Evolutionary conservation across 2,797 vertebrate species (phyloP), one percentile per base, ranked within the genome.

Genomic region (Acestrorhynchus altus): DNA sequence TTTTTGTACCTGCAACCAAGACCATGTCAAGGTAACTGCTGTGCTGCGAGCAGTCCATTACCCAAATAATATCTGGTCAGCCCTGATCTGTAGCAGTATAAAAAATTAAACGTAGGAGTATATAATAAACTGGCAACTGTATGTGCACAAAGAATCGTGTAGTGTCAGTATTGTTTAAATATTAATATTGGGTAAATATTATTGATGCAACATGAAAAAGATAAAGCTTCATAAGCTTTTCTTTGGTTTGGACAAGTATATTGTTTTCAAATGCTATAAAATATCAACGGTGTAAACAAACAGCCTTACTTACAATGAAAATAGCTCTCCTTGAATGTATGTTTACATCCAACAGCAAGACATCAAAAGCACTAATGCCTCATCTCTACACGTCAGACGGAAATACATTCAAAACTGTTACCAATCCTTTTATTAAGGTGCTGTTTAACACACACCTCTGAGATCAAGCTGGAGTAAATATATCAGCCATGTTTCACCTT

Each of bases 361-460:
- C 28, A 18, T 61, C 31, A 35, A 61, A 61, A 56, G 0, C 31
- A 61, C 59, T n/a, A 39, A 61, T 28, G 28, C 57, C 26, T 28
- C 56, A 28, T 28, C 26, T 13, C 24, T 59, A 26, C 56, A 31
- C 15, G 24, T 2, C 12, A 28, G 42, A 10, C 28, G 10, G 22
- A 31, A 54, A 66, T 31, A 11, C 24, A n/a, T 42, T 15, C 56
- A 70, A n/a, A 70, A 63, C 54, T 60, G 65, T 26, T 22, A 42
- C 20, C 10, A 4, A 54, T n/a, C 15, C 15, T 8, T 68, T 76
- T 11, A 70, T 52, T 22, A 42, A 4, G 10, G 26, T 15, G 20
- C 16, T 42, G 31, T 42, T 69, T 28, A n/a, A 15, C 49, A 61
- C 6, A 49, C 28, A 39, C 4, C 31, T 18, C 44, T 51, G 42